phyloP scores from a whole-genome alignment of 2,888 invertebrate genomes.

The Cataglyphis albicans region DNA sequence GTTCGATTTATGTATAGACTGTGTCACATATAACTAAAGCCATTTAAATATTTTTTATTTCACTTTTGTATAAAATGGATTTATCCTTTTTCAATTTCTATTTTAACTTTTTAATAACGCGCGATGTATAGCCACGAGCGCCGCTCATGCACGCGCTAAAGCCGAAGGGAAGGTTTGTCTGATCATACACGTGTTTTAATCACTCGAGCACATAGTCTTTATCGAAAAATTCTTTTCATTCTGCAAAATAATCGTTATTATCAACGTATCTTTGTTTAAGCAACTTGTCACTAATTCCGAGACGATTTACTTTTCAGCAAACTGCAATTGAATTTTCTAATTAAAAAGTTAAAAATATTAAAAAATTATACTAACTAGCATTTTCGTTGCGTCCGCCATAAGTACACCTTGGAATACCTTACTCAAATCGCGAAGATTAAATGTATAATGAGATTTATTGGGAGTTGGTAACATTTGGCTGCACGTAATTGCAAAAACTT shows the following conservation, averaged over 20 bases:
- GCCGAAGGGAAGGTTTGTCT: not conserved
- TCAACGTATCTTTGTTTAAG: not conserved
- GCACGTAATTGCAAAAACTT: slow-evolving; percentile 89
- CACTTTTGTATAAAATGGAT: not conserved
- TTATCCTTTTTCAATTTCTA: not conserved
- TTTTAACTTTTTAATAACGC: not conserved
- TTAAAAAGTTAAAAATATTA: not conserved
- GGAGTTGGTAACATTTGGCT: slow-evolving; percentile 94
- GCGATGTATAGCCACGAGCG: not conserved
- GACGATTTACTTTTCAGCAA: not conserved
- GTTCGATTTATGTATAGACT: not conserved
- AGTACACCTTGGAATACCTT: slow-evolving; percentile 94
- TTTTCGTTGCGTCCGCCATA: slow-evolving; percentile 89
- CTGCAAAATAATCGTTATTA: not conserved
- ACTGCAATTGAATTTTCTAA: not conserved
- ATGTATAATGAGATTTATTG: slow-evolving; percentile 95
- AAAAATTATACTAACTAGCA: slow-evolving; percentile 87
- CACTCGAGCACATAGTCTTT: slow-evolving; percentile 6
- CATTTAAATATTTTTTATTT: not conserved
- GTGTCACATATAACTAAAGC: not conserved
- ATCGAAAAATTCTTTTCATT: not conserved
- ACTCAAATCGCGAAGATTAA: slow-evolving; percentile 95
- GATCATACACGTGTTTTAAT: slow-evolving; percentile 12
- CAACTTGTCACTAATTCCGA: not conserved
- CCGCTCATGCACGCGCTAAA: not conserved